Base-by-base conservation (phyloP, 2,888 invertebrate genomes). In the Mesoligia furuncula region DNA sequence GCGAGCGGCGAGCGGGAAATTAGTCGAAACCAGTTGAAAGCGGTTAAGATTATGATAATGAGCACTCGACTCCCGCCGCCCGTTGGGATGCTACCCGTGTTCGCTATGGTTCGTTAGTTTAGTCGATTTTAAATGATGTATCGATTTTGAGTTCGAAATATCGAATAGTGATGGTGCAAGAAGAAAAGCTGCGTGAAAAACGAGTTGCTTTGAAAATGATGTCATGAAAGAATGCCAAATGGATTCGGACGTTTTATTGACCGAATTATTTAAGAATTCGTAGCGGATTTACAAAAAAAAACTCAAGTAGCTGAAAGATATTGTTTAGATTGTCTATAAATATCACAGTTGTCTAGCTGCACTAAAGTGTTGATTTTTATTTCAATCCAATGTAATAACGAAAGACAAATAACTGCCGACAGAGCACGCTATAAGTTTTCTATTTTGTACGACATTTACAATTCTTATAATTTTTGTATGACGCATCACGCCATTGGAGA, bases 21-120 rank as follows among this genome's bases (percentile, higher is more conserved):
- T 93, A 92, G 91, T 91, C 81, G 86, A 84, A 91, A 90, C 90
- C 90, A 89, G 90, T 91, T 91, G 80, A 86, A 90, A 91, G 90
- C 86, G 87, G 90, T 91, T 91, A 91, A 93, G 93, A 93, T 93
- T 93, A 93, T 93, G 93, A 86, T 92, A 93, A 93, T 92, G 90
- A 91, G 88, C 79, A 81, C 85, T 88, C 85, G 81, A 87, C 82
- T 88, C 82, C 85, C 74, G 80, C 85, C 84, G 86, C 86, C 87
- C 87, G 81, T 75, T 81, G 89, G 89, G 89, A 88, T 85, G 84
- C 87, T 88, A 88, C 88, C 75, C 84, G 87, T 85, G 81, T 87
- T 85, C 62, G 64, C 82, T 79, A 83, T 87, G 85, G 83, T 88
- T 83, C 67, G 77, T 70, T 79, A 80, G 75, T 81, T 86, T 86